Conservation (phyloP, 1,140 invertebrate species). For the Acromyrmex heyeri region DNA sequence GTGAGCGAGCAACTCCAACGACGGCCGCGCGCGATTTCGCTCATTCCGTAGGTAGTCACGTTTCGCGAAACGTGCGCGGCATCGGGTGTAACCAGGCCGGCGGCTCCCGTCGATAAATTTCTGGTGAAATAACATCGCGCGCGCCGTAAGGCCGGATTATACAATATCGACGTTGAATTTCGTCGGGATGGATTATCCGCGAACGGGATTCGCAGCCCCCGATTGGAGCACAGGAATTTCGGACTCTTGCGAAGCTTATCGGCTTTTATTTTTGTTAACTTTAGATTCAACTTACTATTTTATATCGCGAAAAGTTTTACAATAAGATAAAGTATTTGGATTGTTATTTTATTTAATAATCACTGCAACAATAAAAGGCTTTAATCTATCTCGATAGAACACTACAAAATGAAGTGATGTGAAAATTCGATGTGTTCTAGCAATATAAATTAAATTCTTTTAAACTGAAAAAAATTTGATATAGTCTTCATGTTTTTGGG, state of each 20-base stretch:
- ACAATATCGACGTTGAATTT: slow-evolving; percentile 46
- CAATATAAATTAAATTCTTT: background rate
- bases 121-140: slow-evolving; percentile 65
- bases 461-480: background rate
- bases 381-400: no score
- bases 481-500: background rate
- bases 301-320: background rate
- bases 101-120: slow-evolving; percentile 72
- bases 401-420: no score
- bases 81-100: slow-evolving; percentile 52
- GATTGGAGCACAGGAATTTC: background rate
- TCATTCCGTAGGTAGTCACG: slow-evolving; percentile 70
- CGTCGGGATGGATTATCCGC: slow-evolving; percentile 32
- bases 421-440: background rate
- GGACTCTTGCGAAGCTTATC: background rate
- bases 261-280: slow-evolving; percentile 9
- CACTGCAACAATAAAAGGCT: background rate
- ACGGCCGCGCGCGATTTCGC: slow-evolving; percentile 61
- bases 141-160: slow-evolving; percentile 49
- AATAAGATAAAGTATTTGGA: no score
- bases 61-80: slow-evolving; percentile 74
- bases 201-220: background rate
- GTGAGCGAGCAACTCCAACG: slow-evolving; percentile 56
- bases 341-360: background rate
- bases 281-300: background rate